Percentiles rank a stretch among this genome's conserved stretches.
phyloP scores from a whole-genome alignment of 2,113 vertebrate genomes.

The Hippolais icterina region DNA sequence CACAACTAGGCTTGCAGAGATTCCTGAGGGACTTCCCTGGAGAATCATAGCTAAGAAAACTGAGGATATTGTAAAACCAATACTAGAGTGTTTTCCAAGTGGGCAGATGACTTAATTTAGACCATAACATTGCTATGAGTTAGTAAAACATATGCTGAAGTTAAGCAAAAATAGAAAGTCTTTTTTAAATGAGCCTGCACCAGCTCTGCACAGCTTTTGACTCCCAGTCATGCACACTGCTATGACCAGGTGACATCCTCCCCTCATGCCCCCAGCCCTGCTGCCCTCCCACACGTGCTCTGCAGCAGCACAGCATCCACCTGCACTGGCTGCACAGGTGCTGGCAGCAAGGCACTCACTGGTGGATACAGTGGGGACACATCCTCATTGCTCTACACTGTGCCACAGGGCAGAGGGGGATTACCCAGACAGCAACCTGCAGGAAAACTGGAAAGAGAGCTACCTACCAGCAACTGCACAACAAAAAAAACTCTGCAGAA shows the following conservation, averaged over 20 bases:
- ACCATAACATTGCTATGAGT: not conserved
- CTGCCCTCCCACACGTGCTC: accelerated
- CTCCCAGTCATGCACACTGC: not conserved
- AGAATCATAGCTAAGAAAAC: not conserved
- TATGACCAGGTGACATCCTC: not conserved
- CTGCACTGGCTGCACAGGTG: accelerated
- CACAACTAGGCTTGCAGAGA: not conserved
- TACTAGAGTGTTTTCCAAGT: not conserved
- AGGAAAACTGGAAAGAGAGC: not conserved
- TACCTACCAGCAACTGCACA: not conserved
- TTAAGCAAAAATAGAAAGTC: not conserved
- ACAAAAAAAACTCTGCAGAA: not conserved
- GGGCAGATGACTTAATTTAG: not conserved
- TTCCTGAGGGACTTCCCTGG: not conserved
- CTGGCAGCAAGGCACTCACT: not conserved
- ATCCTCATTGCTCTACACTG: not conserved
- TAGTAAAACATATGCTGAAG: not conserved
- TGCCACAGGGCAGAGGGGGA: not conserved
- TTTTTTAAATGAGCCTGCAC: not conserved
- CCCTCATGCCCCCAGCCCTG: not conserved
- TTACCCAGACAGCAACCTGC: not conserved
- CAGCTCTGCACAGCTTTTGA: not conserved
- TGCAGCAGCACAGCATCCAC: not conserved
- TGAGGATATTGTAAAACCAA: not conserved
- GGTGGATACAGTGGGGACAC: not conserved